Evolutionary conservation across 1,140 invertebrate genomes (phyloP).

Genomic region (Philaenus spumarius): DNA sequence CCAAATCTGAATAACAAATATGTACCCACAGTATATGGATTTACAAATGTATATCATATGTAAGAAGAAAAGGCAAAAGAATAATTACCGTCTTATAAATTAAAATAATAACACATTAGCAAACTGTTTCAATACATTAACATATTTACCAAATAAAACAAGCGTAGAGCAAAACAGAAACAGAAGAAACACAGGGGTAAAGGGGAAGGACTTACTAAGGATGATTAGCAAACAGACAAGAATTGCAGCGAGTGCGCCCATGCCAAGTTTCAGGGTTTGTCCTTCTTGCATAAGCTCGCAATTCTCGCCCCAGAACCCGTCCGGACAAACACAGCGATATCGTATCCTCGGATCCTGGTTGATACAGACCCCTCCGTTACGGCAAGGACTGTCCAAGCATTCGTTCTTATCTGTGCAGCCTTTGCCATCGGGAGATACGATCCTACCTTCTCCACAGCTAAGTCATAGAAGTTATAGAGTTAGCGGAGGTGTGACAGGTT

Average conservation of each 20-base stretch:
- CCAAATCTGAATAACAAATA: too few species aligned
- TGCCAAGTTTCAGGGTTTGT: constrained; percentile 84
- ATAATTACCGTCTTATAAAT: too few species aligned
- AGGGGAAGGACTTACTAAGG: constrained; percentile 63
- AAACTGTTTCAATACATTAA: not conserved
- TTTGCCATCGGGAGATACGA: constrained; percentile 80
- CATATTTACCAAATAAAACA: not conserved
- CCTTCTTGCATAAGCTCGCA: constrained; percentile 90
- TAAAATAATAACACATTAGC: too few species aligned
- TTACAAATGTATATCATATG: too few species aligned
- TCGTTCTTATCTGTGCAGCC: constrained; percentile 92
- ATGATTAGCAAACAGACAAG: constrained; percentile 91
- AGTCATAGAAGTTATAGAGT: not conserved
- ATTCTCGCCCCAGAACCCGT: constrained; percentile 88
- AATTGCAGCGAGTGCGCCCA: constrained; percentile 89
- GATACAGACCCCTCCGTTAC: constrained; percentile 82
- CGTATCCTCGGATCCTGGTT: constrained; percentile 80
- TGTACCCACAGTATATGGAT: too few species aligned
- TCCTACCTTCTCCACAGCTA: constrained; percentile 85
- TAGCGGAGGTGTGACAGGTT: too few species aligned
- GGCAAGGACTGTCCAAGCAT: constrained; percentile 84
- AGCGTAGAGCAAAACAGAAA: not conserved
- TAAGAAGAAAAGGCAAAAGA: too few species aligned
- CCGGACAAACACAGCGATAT: constrained; percentile 77
- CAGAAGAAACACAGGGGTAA: not conserved